Evolutionary conservation across 2,888 invertebrate species (phyloP).

Genomic region (Athripsodes cinereus): DNA sequence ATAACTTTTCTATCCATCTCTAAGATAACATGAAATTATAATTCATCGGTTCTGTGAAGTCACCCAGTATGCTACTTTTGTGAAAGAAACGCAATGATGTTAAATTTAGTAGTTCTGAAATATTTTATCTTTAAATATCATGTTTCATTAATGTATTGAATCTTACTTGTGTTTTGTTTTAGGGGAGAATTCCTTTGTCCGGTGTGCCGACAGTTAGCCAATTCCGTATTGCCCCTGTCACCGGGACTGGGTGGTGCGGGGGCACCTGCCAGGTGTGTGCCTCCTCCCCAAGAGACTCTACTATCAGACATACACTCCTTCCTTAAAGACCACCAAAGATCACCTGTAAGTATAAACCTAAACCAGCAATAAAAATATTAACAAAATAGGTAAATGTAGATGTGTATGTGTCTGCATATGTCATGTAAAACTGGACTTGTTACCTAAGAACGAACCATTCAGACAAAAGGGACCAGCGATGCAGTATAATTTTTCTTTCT

Average conservation of each 20-base stretch:
- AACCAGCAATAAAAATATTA: too few relatives aligned
- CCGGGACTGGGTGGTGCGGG: slow-evolving; percentile 56
- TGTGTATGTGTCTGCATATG: too few relatives aligned
- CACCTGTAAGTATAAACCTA: slow-evolving; percentile 60
- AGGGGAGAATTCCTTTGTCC: slow-evolving; percentile 92
- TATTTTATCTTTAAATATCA: background rate
- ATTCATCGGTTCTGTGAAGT: background rate
- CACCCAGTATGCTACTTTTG: too few relatives aligned
- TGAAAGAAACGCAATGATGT: too few relatives aligned
- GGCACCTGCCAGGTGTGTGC: slow-evolving; percentile 27
- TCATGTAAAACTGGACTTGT: too few relatives aligned
- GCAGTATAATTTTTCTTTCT: too few relatives aligned
- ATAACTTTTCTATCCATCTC: background rate
- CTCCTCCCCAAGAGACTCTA: slow-evolving; percentile 36
- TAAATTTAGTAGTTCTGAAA: too few relatives aligned
- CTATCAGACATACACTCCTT: slow-evolving; percentile 50
- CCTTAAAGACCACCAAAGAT: slow-evolving; percentile 60
- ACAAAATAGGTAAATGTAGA: too few relatives aligned
- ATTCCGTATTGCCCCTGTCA: slow-evolving; percentile 81
- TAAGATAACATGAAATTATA: background rate
- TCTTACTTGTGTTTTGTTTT: slow-evolving; percentile 17
- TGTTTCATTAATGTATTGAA: background rate
- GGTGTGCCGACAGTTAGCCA: slow-evolving; percentile 86
- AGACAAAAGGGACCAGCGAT: too few relatives aligned
- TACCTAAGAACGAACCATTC: too few relatives aligned